phyloP scores from a whole-genome alignment of 2,888 invertebrate genomes.

The Dryadula phaetusa region DNA sequence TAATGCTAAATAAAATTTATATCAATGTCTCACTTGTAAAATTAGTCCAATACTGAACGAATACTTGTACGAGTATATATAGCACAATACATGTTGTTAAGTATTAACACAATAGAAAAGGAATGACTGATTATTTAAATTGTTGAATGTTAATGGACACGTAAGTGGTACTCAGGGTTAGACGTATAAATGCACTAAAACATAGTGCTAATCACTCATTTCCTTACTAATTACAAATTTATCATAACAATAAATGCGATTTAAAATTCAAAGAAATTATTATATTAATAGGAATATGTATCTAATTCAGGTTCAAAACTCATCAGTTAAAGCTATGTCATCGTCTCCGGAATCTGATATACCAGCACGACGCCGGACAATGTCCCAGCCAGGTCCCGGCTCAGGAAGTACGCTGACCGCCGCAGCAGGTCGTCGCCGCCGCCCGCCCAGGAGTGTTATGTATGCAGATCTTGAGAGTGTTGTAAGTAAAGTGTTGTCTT shows the following conservation, averaged over 20 bases:
- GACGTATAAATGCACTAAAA: conserved; percentile 13
- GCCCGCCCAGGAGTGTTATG: conserved; percentile 65
- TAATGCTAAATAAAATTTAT: not conserved
- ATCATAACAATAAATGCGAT: not conserved
- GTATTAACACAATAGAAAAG: conserved; percentile 13
- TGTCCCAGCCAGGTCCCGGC: conserved; percentile 74
- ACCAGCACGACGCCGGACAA: conserved; percentile 60
- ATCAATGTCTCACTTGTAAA: not conserved
- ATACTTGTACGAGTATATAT: not conserved
- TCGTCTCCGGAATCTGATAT: conserved; percentile 49
- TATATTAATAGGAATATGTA: not conserved
- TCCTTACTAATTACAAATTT: conserved; percentile 9
- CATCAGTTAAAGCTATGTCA: conserved; percentile 52
- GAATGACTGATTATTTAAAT: conserved; percentile 17
- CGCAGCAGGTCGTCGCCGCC: conserved; percentile 65
- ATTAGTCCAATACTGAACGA: not conserved
- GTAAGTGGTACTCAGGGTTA: conserved; percentile 15
- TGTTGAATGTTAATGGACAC: conserved; percentile 19
- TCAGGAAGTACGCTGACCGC: conserved; percentile 68
- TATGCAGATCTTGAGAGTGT: conserved; percentile 66
- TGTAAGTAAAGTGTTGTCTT: conserved; percentile 50
- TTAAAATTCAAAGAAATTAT: no score
- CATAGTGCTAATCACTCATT: conserved; percentile 9
- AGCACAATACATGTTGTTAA: not conserved
- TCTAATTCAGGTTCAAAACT: conserved; percentile 62